Base-by-base conservation (phyloP, 2,797 vertebrate genomes). In the Zalophus californianus region DNA sequence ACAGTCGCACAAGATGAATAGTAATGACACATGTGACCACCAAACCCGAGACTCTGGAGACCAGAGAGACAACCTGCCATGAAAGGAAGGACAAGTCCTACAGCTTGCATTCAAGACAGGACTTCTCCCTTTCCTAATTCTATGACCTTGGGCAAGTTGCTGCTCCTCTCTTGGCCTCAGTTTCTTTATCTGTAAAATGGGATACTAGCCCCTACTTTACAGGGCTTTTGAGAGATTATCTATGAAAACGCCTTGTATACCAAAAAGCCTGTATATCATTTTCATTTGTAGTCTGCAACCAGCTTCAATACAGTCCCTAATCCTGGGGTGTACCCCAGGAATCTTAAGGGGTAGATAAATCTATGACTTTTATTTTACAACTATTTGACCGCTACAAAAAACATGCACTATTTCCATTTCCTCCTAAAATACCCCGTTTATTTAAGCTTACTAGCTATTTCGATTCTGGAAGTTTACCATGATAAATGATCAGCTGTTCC, bases 391-490 rank as follows among this genome's bases (percentile, higher is more conserved):
- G n/a, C 75, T 64, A 35, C 64, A 73, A 56, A 48, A 85, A 56
- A 14, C 18, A 78, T 3, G 4, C n/a, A 32, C 80, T 20, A 21
- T 72, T 86, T 88, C 62, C 70, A 50, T 80, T 64, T 78, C 79
- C 44, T 93, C 44, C 68, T 93, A 58, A 79, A 77, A 72, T 29
- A 82, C 58, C 38, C 11, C 25, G 16, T 86, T 68, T 70, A 52
- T 91, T 90, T 94, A 50, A 90, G 44, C 86, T 66, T 54, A n/a
- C 83, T 92, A 9, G 48, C 95, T 48, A 50, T 90, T 96, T 77
- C 1, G 2, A 82, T 91, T 44, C 92, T 93, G 68, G 92, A 95
- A 91, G 50, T 73, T 58, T 12, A 54, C 85, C 64, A 13, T 50
- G 62, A 85, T 88, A 86, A 89, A 90, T 62, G 86, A 95, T 78